These are phyloP conservation scores for Diplazon laetatorius DNA, from an alignment of 2,888 invertebrate genomes.

Conservation along the genomic window DNA sequence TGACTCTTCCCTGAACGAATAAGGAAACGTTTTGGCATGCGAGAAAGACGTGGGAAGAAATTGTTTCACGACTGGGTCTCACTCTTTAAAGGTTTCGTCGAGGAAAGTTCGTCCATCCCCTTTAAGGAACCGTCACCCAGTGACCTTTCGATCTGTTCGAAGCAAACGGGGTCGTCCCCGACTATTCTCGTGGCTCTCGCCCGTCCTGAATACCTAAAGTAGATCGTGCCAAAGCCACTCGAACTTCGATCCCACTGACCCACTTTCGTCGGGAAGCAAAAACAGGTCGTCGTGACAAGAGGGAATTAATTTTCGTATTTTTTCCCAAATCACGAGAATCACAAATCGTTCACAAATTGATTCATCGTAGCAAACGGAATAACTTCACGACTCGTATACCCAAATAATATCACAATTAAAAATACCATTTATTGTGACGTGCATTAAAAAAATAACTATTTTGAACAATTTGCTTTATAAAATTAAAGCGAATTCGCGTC, in stretches of 20 bases:
- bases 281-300: too few relatives aligned
- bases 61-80: too few relatives aligned
- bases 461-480: slow-evolving; percentile 57
- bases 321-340: too few relatives aligned
- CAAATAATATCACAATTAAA: slow-evolving; percentile 61
- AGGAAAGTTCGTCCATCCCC: not conserved
- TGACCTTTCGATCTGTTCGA: too few relatives aligned
- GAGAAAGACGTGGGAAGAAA: not conserved
- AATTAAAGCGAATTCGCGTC: slow-evolving; percentile 40
- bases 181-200: too few relatives aligned
- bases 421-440: slow-evolving; percentile 72
- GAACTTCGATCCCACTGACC: not conserved
- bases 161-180: too few relatives aligned
- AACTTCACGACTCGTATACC: too few relatives aligned
- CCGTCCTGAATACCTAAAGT: not conserved
- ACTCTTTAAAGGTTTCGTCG: too few relatives aligned
- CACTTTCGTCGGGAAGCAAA: too few relatives aligned
- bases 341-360: too few relatives aligned
- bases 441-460: slow-evolving; percentile 68
- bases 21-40: too few relatives aligned
- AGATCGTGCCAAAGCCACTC: not conserved
- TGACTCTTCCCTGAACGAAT: not conserved
- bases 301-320: too few relatives aligned
- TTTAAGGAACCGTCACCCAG: not conserved
- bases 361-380: slow-evolving; percentile 19